These are phyloP conservation scores for Apamea sordens DNA, from an alignment of 2,888 invertebrate species.

Conservation along the genomic window DNA sequence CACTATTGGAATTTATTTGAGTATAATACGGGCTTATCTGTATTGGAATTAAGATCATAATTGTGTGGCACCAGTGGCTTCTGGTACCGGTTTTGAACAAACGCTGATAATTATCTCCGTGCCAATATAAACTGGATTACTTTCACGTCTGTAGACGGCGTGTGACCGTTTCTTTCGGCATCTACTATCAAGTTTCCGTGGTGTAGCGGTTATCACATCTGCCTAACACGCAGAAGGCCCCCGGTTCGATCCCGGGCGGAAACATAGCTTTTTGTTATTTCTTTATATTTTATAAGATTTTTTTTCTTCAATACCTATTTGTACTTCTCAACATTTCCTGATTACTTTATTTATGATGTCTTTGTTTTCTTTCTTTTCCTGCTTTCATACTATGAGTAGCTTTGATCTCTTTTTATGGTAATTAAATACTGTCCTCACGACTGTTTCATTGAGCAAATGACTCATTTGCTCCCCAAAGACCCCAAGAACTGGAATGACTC, in stretches of 20 bases:
- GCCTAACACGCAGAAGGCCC: constrained; percentile 97
- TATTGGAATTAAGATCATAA: neutral
- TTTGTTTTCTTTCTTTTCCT: neutral
- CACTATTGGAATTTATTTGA: neutral
- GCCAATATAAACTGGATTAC: constrained; percentile 37
- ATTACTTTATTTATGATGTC: neutral
- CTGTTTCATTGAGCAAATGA: neutral
- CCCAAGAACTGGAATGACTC: no score
- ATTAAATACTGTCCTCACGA: neutral
- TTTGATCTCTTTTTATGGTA: neutral
- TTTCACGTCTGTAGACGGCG: constrained; percentile 21
- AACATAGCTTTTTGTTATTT: constrained; percentile 87
- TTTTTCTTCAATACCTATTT: neutral
- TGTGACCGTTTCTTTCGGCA: neutral
- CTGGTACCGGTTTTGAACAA: constrained; percentile 25
- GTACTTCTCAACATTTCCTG: no score
- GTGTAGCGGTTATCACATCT: constrained; percentile 98
- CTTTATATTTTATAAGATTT: neutral
- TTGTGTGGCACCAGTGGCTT: neutral
- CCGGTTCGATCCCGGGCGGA: constrained; percentile 97
- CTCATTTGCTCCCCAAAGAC: no score
- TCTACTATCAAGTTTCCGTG: constrained; percentile 91
- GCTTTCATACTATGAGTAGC: neutral
- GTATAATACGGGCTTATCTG: constrained; percentile 6
- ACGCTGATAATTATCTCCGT: constrained; percentile 29